A percentile compares a stretch with the other conserved stretches of the same genome.
phyloP scores from a whole-genome alignment of 2,113 vertebrate genomes.

The Epinephelus lanceolatus region DNA sequence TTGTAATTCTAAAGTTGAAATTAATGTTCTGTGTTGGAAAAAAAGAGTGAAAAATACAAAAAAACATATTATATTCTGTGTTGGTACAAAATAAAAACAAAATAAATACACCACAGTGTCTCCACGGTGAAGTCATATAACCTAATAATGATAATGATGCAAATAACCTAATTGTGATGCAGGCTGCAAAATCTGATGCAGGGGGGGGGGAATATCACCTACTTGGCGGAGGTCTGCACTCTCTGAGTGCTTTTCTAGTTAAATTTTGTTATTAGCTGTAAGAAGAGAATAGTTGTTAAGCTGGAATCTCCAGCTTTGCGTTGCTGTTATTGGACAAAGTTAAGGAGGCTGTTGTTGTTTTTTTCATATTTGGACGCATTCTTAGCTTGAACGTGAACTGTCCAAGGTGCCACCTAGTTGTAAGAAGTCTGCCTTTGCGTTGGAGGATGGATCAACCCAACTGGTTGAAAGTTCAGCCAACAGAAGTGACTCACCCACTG shows the following conservation, averaged over 20 bases:
- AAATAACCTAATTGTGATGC: too few relatives aligned
- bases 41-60: too few relatives aligned
- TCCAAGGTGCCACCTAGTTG: slow-evolving; percentile 57
- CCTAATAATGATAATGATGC: too few relatives aligned
- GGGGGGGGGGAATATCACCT: too few relatives aligned
- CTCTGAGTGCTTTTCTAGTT: background rate
- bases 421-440: slow-evolving; percentile 54
- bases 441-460: slow-evolving; percentile 30
- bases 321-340: background rate
- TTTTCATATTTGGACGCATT: slow-evolving; percentile 23
- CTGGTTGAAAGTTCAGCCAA: slow-evolving; percentile 54
- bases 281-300: background rate
- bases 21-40: too few relatives aligned
- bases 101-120: too few relatives aligned
- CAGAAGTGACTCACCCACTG: slow-evolving; percentile 40
- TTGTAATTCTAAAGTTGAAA: too few relatives aligned
- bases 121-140: too few relatives aligned
- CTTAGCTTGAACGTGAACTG: slow-evolving; percentile 85
- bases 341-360: background rate
- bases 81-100: too few relatives aligned
- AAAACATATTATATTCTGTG: too few relatives aligned
- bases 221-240: too few relatives aligned
- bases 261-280: background rate
- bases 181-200: too few relatives aligned
- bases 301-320: background rate